A percentile compares a stretch with the other conserved stretches of the same genome.
phyloP scores from a whole-genome alignment of 2,888 invertebrate genomes.

The Drosophila neotestacea region DNA sequence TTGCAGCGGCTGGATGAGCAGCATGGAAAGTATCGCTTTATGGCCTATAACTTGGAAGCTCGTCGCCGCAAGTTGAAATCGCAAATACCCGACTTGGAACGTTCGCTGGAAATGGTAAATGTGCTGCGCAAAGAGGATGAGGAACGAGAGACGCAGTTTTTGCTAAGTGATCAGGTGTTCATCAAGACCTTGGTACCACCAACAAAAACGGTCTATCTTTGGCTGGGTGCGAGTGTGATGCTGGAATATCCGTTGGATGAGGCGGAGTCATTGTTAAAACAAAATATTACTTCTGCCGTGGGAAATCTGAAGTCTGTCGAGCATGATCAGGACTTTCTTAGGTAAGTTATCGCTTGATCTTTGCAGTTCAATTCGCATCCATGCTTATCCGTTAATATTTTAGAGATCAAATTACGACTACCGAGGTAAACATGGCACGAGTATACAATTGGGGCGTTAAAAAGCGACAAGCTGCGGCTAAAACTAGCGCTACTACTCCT shows the following conservation, averaged over 20 bases:
- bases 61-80: constrained; percentile 94
- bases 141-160: constrained; percentile 93
- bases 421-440: constrained; percentile 99
- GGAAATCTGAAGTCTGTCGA: constrained; percentile 94
- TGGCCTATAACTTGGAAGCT: constrained; percentile 96
- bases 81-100: constrained; percentile 97
- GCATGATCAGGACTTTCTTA: constrained; percentile 96
- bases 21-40: constrained; percentile 98
- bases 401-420: constrained; percentile 98
- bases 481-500: constrained; percentile 57
- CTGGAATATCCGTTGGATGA: constrained; percentile 97
- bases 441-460: constrained; percentile 99
- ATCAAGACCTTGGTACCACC: constrained; percentile 93
- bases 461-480: constrained; percentile 91
- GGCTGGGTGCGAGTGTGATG: constrained; percentile 98
- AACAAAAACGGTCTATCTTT: constrained; percentile 94
- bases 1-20: constrained; percentile 95
- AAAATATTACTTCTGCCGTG: constrained; percentile 93
- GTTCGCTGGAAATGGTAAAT: constrained; percentile 96
- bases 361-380: background rate
- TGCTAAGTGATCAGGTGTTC: constrained; percentile 96
- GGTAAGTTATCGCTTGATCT: constrained; percentile 85
- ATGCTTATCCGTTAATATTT: background rate
- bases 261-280: constrained; percentile 92
- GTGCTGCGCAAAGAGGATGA: constrained; percentile 93